Evolutionary conservation across 1,140 invertebrate genomes (phyloP).

Genomic region (Chymomyza costata): DNA sequence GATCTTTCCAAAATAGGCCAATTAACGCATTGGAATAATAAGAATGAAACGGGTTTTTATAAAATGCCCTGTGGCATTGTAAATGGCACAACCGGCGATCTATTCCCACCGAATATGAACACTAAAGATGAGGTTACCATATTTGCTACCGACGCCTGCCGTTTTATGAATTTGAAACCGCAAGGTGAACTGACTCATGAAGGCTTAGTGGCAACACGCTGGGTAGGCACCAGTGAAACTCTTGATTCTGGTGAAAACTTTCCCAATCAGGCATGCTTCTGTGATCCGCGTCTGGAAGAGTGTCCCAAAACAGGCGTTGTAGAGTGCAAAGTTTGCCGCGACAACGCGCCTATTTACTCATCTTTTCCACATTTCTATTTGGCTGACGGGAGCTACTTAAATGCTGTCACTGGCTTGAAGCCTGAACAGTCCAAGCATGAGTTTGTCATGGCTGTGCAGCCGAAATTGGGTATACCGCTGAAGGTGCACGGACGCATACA

Average conservation of each 20-base stretch:
- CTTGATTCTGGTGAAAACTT: slow-evolving; percentile 84
- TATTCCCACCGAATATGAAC: slow-evolving; percentile 82
- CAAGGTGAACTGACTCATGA: slow-evolving; percentile 43
- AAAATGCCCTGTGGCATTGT: slow-evolving; percentile 79
- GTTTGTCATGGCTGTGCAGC: slow-evolving; percentile 84
- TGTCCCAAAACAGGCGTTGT: slow-evolving; percentile 78
- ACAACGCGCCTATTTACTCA: slow-evolving; percentile 86
- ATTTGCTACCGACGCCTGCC: slow-evolving; percentile 84
- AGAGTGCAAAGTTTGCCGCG: slow-evolving; percentile 83
- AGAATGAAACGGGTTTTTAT: slow-evolving; percentile 78
- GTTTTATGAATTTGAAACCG: slow-evolving; percentile 76
- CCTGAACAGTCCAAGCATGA: slow-evolving; percentile 83
- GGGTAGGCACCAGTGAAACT: slow-evolving; percentile 78
- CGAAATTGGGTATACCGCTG: slow-evolving; percentile 83
- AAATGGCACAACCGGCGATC: slow-evolving; percentile 84
- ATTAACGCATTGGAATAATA: slow-evolving; percentile 82
- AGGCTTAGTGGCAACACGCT: slow-evolving; percentile 79
- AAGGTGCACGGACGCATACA: slow-evolving; percentile 82
- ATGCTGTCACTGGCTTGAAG: slow-evolving; percentile 82
- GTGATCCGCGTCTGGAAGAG: slow-evolving; percentile 69
- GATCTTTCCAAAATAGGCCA: slow-evolving; percentile 81
- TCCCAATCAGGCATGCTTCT: slow-evolving; percentile 79
- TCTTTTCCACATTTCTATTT: slow-evolving; percentile 92
- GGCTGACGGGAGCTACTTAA: slow-evolving; percentile 81
- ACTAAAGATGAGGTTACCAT: slow-evolving; percentile 78